Evolutionary conservation across 1,140 invertebrate genomes (phyloP).

Genomic region (Cotesia glomerata): DNA sequence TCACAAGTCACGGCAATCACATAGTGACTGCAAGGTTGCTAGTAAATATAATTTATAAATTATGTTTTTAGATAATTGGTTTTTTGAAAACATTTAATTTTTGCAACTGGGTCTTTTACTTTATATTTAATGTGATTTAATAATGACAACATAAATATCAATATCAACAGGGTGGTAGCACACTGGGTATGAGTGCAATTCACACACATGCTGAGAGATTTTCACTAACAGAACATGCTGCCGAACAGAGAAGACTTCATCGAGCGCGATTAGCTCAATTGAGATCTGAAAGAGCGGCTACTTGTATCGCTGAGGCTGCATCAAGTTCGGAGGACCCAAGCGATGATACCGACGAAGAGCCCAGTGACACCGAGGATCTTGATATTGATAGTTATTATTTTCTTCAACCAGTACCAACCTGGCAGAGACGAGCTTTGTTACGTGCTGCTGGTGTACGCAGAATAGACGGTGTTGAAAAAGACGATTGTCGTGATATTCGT

Average conservation of each 20-base stretch:
- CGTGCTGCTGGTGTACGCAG: conserved; percentile 89
- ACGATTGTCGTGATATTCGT: conserved; percentile 91
- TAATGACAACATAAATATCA: conserved; percentile 7
- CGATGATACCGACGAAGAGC: conserved; percentile 82
- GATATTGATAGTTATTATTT: conserved; percentile 94
- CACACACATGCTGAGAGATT: conserved; percentile 82
- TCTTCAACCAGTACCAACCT: conserved; percentile 88
- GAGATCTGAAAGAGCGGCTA: conserved; percentile 69
- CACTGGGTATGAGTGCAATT: conserved; percentile 90
- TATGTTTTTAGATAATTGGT: too few relatives aligned
- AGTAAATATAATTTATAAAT: too few relatives aligned
- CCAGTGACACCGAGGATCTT: conserved; percentile 82
- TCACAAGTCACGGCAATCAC: too few relatives aligned
- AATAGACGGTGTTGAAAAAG: conserved; percentile 93
- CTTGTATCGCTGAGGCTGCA: conserved; percentile 54
- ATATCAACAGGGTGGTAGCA: conserved; percentile 80
- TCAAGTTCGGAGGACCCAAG: conserved; percentile 67
- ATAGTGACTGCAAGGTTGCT: too few relatives aligned
- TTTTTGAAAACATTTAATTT: too few relatives aligned
- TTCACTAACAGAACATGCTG: conserved; percentile 81
- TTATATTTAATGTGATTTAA: neutral
- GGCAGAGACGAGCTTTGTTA: conserved; percentile 85
- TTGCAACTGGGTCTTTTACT: neutral
- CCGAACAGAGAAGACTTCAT: conserved; percentile 85
- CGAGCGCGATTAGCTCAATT: conserved; percentile 80